Base-by-base conservation (phyloP, 1,140 invertebrate genomes). In the Luehdorfia chinensis region DNA sequence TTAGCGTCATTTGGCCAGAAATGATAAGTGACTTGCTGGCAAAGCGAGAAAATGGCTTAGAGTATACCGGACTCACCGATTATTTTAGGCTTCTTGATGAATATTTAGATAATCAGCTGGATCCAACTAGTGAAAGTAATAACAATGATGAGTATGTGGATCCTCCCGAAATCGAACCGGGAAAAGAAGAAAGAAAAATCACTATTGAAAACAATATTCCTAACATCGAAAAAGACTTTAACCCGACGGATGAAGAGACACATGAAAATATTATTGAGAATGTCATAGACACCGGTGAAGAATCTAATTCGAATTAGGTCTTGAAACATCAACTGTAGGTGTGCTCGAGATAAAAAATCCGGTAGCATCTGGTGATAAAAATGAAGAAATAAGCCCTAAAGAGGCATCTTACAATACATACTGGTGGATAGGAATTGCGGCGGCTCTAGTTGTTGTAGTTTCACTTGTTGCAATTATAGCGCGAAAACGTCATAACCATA, bases 341-440 rank as follows among this genome's bases (percentile, higher is more conserved):
- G 79, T 83, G 14, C 64, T 86, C 21, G 81, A 86, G 59, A 80
- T 80, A 18, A 84, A 84, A 43, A 81, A 81, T 34, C 72, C 75
- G 18, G 68, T 81, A 2, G 61, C 58, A 7, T 47, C 69, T 25
- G 66, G 55, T 30, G 71, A 80, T 45, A 54, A 76, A 47, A 68
- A 58, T 14, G 58, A 74, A 21, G 55, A 56, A 11, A 33, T 55
- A 4, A 69, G 64, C 47, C 47, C 59, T 16, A 74, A 75, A 60
- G 77, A 84, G 49, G 75, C 79, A 6, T 84, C 83, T 4, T 86
- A 86, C 25, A 83, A 75, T 33, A 66, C 74, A 4, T 86, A 84
- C 39, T 84, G 77, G 79, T 86, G 83, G 79, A 79, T 86, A 49
- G 83, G 83, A 12, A 68, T 86, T 44, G 75, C 56, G 6, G 79